Evolutionary conservation across 1,140 invertebrate species (phyloP).

Genomic region (Intoshia linei): DNA sequence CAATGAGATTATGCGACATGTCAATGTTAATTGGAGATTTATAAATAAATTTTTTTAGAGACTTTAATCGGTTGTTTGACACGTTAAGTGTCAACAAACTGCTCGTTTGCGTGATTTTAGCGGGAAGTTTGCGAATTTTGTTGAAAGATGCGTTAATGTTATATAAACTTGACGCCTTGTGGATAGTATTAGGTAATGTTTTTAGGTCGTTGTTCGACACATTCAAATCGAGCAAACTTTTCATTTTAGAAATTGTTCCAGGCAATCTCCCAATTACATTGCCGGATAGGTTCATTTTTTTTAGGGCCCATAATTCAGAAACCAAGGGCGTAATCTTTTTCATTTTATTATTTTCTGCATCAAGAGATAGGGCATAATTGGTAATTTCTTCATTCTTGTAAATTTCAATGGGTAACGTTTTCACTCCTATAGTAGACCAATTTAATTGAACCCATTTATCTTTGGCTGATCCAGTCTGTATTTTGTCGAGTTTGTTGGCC

Average conservation of each 20-base stretch:
- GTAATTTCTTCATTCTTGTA: constrained; percentile 16
- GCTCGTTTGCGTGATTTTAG: constrained; percentile 11
- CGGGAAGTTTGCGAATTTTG: constrained; percentile 9
- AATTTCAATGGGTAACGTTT: constrained; percentile 13
- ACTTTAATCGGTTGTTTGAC: constrained; percentile 12
- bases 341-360: constrained; percentile 12
- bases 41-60: constrained; percentile 15
- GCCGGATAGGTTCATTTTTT: constrained; percentile 10
- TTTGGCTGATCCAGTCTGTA: constrained; percentile 5
- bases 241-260: constrained; percentile 11
- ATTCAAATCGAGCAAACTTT: constrained; percentile 10
- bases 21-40: constrained; percentile 11
- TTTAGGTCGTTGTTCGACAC: constrained; percentile 16
- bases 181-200: constrained; percentile 14
- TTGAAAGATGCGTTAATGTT: constrained; percentile 11
- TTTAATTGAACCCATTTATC: constrained; percentile 3
- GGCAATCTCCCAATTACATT: constrained; percentile 12
- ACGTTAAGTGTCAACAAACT: constrained; percentile 13
- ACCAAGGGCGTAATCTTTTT: constrained; percentile 15
- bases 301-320: constrained; percentile 10
- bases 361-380: constrained; percentile 9
- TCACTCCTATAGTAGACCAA: constrained; percentile 6
- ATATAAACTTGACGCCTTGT: constrained; percentile 12
- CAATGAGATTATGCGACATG: constrained; percentile 12
- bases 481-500: no score